phyloP scores from a whole-genome alignment of 2,797 vertebrate genomes.

The Mallotus villosus region DNA sequence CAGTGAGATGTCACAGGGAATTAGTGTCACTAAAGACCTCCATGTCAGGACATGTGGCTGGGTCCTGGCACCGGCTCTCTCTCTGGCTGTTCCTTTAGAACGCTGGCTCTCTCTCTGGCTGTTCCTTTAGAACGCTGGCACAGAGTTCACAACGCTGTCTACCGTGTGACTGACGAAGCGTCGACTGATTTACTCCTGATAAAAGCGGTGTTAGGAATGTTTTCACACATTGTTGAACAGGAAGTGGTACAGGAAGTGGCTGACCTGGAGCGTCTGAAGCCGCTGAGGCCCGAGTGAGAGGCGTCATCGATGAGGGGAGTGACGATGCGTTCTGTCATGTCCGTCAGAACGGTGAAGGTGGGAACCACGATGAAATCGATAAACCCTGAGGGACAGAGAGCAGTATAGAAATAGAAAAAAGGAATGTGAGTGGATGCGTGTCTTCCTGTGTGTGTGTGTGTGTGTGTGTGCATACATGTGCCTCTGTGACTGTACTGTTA shows the following conservation, averaged over 20 bases:
- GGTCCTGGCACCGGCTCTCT: too few relatives aligned
- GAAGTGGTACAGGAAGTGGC: not conserved
- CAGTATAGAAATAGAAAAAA: not conserved
- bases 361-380: conserved; percentile 99
- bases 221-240: not conserved
- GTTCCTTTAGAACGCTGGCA: too few relatives aligned
- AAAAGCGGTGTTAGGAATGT: too few relatives aligned
- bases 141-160: too few relatives aligned
- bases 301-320: conserved; percentile 90
- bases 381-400: conserved; percentile 80
- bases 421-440: not conserved
- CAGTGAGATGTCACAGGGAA: too few relatives aligned
- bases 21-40: too few relatives aligned
- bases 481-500: not conserved
- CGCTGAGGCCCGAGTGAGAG: conserved; percentile 78
- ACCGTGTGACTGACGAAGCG: too few relatives aligned
- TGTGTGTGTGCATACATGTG: not conserved
- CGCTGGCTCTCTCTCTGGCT: too few relatives aligned
- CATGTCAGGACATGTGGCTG: too few relatives aligned
- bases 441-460: not conserved
- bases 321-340: conserved; percentile 97
- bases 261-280: conserved; percentile 88
- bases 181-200: too few relatives aligned
- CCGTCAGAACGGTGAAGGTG: conserved; percentile 94
- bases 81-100: too few relatives aligned